Base-by-base conservation (phyloP, 2,797 vertebrate species). In the Uromys caudimaculatus region DNA sequence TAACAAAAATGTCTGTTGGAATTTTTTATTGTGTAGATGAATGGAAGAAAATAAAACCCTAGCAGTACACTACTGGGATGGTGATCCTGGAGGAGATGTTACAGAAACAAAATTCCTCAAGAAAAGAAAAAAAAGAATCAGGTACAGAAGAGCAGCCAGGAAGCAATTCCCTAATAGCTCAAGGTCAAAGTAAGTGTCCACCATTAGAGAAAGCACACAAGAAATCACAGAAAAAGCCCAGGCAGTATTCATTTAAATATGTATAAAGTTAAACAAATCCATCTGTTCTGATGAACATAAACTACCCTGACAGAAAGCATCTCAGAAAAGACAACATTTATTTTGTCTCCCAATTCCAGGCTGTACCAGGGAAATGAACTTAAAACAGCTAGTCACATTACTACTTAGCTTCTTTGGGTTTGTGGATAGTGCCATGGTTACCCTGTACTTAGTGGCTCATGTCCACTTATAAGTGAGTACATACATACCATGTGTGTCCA, bases 41-140 rank as follows among this genome's bases (percentile, higher is more conserved):
- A 12, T 0, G 50, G 21, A 78, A 81, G 16, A 60, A 82, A 84
- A 85, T 3, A 91, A 27, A 89, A 4, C 3, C 11, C 44, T 24
- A 67, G 14, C 1, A 54, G 7, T 27, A 78, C 3, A 60, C 69
- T 64, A 54, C 1, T 17, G 1, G 3, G 21, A 41, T 54, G 13
- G 19, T 6, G 78, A 0, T 44, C 5, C 6, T 62, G 23, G 19
- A 7, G 21, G 32, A 78, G 24, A 56, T 21, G 12, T 0, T 44
- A 1, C 64, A 41, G 84, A 94, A 58, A 3, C n/a, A 23, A 77
- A 92, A 3, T 52, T 29, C 38, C 67, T 76, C 38, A 67, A 83
- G 69, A 35, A 67, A 35, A n/a, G 41, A 17, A 77, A 85, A 60
- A 23, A 58, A 56, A 35, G 3, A 58, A 35, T n/a, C 6, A 58